These are phyloP conservation scores for Anolis apletophallus DNA, from an alignment of 2,797 vertebrate species.

Conservation along the genomic window DNA sequence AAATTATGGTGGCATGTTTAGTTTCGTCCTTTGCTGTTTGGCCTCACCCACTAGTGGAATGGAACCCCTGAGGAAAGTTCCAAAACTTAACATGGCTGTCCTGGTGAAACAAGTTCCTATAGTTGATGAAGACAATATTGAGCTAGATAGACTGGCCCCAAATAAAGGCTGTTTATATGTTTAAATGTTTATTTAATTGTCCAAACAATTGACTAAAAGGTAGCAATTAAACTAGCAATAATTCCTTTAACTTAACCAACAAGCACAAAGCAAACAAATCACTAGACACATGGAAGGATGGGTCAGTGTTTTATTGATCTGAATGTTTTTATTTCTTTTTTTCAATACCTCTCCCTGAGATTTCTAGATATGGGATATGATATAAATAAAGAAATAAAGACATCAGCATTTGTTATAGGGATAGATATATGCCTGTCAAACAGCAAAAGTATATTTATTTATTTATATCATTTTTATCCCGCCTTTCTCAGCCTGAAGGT, in stretches of 20 bases:
- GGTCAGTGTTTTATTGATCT: no score
- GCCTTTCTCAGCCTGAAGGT: no score
- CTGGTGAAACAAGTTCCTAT: neutral
- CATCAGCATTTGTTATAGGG: neutral
- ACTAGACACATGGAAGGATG: neutral
- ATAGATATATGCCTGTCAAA: neutral
- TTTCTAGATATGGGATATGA: no score
- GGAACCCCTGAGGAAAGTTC: no score
- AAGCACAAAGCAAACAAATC: neutral
- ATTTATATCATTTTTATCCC: no score
- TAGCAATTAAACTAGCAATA: neutral
- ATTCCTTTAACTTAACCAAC: neutral
- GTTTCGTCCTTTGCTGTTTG: no score
- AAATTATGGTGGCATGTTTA: no score
- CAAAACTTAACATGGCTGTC: no score
- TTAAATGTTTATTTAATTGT: neutral
- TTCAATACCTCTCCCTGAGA: no score
- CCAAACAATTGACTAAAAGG: neutral
- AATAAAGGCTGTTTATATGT: neutral
- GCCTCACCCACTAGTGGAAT: no score
- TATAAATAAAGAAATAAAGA: neutral
- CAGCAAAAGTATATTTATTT: no score
- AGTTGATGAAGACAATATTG: neutral
- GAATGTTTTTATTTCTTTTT: no score
- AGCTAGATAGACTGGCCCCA: neutral